Conservation (phyloP, 2,797 vertebrate genomes). For the Oceanodroma leucorhoa region DNA sequence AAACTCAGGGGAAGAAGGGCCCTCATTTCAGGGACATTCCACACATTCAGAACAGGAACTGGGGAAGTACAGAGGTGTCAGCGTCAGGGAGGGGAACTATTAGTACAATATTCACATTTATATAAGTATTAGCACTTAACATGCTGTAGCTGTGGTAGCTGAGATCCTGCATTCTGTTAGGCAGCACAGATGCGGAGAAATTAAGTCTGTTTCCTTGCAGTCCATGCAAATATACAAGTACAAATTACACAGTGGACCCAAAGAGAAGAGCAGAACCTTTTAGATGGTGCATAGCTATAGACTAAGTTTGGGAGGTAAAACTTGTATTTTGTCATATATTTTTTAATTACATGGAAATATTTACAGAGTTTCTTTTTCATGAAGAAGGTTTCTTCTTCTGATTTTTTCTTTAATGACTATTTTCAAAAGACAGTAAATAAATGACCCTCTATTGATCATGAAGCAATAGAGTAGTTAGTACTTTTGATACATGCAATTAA, state of each 20-base stretch:
- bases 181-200: neutral
- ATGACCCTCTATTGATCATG: neutral
- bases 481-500: neutral
- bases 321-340: neutral
- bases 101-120: neutral
- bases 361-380: neutral
- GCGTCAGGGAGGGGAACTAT: neutral
- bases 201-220: neutral
- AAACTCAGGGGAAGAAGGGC: neutral
- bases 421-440: conserved; percentile 15
- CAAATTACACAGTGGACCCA: accelerated
- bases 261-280: neutral
- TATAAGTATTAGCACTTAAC: neutral
- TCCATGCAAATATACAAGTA: neutral
- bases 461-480: neutral
- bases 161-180: neutral
- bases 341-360: neutral
- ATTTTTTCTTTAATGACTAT: neutral
- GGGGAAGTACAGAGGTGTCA: neutral
- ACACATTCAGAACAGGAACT: neutral
- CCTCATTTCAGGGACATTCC: neutral
- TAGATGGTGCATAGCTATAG: neutral
- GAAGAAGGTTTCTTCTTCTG: neutral
- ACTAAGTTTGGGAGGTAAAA: neutral
- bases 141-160: neutral